These are phyloP conservation scores for Ischnus inquisitorius DNA, from an alignment of 2,888 invertebrate species.

Conservation along the genomic window DNA sequence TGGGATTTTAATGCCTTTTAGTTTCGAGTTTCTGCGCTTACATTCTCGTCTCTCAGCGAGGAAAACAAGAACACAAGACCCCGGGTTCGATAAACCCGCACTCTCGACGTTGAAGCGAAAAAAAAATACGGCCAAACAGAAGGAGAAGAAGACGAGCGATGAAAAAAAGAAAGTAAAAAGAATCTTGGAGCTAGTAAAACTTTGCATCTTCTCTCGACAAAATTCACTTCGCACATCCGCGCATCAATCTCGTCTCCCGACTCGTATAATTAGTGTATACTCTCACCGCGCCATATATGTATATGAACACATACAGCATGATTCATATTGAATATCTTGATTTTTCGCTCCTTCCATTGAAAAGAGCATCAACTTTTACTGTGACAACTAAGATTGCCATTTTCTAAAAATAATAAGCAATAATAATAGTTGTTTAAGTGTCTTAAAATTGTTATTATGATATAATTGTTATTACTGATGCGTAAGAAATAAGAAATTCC, in stretches of 20 bases:
- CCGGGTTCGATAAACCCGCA: constrained; percentile 54
- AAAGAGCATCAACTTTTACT: too few relatives aligned
- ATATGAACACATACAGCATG: too few relatives aligned
- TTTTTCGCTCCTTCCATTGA: too few relatives aligned
- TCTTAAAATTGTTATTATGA: too few relatives aligned
- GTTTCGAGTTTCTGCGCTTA: constrained; percentile 53
- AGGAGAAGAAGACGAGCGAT: constrained; percentile 4
- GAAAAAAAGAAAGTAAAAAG: constrained; percentile 23
- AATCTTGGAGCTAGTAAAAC: constrained; percentile 33
- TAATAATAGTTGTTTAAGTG: too few relatives aligned
- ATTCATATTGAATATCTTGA: too few relatives aligned
- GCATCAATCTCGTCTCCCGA: constrained; percentile 64
- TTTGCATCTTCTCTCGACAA: constrained; percentile 30
- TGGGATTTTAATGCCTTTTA: constrained; percentile 69
- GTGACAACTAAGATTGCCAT: too few relatives aligned
- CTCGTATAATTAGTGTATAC: constrained; percentile 67
- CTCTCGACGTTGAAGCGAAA: constrained; percentile 12
- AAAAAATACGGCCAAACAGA: constrained; percentile 22
- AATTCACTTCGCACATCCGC: constrained; percentile 65
- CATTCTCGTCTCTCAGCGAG: constrained; percentile 20
- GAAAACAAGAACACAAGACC: constrained; percentile 6
- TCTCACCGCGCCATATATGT: constrained; percentile 13
- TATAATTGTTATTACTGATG: too few relatives aligned
- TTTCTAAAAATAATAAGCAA: too few relatives aligned
- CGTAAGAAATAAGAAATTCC: too few relatives aligned